Evolutionary conservation across 2,113 vertebrate species (phyloP), one percentile per base, ranked within the genome.

Genomic region (Osmerus mordax): DNA sequence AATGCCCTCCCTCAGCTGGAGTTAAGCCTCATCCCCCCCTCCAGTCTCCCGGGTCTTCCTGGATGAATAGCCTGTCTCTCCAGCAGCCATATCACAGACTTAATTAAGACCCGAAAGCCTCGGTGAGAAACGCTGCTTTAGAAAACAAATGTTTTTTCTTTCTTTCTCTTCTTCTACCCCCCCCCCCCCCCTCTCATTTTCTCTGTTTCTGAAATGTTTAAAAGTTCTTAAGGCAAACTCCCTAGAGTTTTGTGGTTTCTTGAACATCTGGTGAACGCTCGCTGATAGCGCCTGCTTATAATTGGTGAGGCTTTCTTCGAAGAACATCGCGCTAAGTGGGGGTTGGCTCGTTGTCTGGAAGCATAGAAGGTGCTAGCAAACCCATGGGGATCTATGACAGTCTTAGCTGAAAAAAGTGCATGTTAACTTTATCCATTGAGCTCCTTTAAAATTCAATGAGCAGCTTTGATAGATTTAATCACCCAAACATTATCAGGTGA

Each of bases 51-150:
- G 41, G 23, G 41, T 36, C 23, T 47, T n/a, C 16, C 62, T 55
- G 28, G n/a, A 91, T 89, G 83, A 89, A 91, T 91, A 83, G 82
- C 84, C 86, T 86, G 85, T 89, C 86, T 82, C 71, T 62, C 67
- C 73, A 71, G 84, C 87, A 85, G 90, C 86, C 86, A 89, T 88
- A 89, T 87, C 78, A 41, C 80, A 71, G 72, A 76, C 77, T 84
- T 90, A 86, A 91, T 91, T 90, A 90, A 87, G 84, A 87, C 83
- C 78, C 78, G 71, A 54, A 23, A 72, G 67, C 77, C 80, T 58
- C 36, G 6, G 53, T 85, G 52, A 66, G 72, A 84, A 81, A 81
- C 25, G n/a, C 65, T 62, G 25, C 74, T 75, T 69, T 66, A 25
- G 67, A 72, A 72, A 75, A 74, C 52, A 74, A 81, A 83, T 70